Conservation (phyloP, 2,888 invertebrate species). For the Eupithecia tripunctaria region DNA sequence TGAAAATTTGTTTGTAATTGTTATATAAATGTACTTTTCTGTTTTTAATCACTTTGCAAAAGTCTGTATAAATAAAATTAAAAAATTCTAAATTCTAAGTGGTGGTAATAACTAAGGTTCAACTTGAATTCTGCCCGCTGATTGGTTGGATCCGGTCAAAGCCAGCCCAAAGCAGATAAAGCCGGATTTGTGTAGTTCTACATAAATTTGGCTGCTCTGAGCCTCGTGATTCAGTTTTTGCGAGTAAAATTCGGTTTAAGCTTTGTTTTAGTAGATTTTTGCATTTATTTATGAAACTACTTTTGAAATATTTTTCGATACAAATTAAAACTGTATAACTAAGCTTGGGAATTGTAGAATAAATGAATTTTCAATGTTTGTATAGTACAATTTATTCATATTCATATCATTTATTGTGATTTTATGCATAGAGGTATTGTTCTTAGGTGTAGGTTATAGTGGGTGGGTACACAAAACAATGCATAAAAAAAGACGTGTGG, state of each 20-base stretch:
- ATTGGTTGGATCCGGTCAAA: conserved; percentile 56
- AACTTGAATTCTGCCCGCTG: conserved; percentile 49
- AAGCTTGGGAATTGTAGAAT: neutral
- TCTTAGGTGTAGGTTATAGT: too few relatives aligned
- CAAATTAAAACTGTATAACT: neutral
- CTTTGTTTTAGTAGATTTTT: neutral
- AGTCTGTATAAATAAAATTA: neutral
- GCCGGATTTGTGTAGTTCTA: conserved; percentile 62
- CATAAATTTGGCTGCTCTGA: conserved; percentile 54
- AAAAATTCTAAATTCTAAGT: neutral
- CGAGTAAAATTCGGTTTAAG: conserved; percentile 2
- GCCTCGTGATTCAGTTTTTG: conserved; percentile 22
- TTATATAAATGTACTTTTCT: too few relatives aligned
- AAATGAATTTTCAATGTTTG: neutral
- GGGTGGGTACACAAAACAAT: too few relatives aligned
- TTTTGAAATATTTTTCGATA: neutral
- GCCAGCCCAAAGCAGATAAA: conserved; percentile 56
- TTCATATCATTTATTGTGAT: too few relatives aligned
- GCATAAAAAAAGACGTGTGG: too few relatives aligned
- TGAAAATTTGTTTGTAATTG: too few relatives aligned
- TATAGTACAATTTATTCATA: neutral
- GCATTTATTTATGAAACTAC: neutral
- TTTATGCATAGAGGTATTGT: too few relatives aligned
- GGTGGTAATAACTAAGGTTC: conserved; percentile 45
- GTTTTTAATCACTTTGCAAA: too few relatives aligned